Evolutionary conservation across 2,797 vertebrate genomes (phyloP).

Genomic region (Cheirogaleus major): DNA sequence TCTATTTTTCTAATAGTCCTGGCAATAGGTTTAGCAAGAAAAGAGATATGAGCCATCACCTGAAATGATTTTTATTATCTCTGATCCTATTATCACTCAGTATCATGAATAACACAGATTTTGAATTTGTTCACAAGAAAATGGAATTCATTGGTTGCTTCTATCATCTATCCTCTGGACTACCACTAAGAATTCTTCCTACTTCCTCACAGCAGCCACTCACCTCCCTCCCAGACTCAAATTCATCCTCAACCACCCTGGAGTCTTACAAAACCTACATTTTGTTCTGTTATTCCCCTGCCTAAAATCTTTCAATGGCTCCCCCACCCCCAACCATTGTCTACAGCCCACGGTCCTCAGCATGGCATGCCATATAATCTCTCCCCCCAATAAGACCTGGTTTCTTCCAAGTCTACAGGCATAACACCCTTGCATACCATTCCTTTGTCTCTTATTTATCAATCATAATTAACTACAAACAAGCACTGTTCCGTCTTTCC

Average conservation of each 20-base stretch:
- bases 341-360: neutral
- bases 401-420: neutral
- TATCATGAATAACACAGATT: neutral
- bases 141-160: neutral
- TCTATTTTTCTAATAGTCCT: neutral
- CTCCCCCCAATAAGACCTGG: neutral
- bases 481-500: neutral
- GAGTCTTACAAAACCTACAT: neutral
- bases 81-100: neutral
- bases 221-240: neutral
- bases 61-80: conserved; percentile 13
- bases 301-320: neutral
- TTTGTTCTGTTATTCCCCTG: neutral
- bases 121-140: neutral
- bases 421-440: neutral
- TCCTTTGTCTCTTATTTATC: neutral
- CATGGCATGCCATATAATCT: neutral
- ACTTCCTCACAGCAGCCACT: neutral
- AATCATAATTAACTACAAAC: neutral
- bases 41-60: neutral
- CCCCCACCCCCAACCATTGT: too few relatives aligned
- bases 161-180: neutral
- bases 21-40: neutral
- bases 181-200: neutral
- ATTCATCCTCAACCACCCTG: neutral